These are phyloP conservation scores for Gortyna flavago DNA, from an alignment of 2,888 invertebrate species.

Conservation along the genomic window DNA sequence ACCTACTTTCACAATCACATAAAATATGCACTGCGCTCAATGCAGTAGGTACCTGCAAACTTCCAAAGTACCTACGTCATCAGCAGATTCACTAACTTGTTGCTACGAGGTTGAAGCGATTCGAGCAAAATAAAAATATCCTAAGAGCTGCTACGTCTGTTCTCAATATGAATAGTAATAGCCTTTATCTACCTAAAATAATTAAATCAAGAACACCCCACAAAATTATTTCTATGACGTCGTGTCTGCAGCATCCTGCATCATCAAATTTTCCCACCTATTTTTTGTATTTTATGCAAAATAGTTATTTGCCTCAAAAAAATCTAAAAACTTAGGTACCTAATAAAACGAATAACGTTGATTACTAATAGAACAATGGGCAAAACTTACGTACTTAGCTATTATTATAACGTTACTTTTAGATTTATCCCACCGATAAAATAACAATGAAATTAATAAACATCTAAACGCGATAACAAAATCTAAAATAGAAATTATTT, in stretches of 20 bases:
- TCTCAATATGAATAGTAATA: background rate
- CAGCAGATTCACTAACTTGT: slow-evolving; percentile 10
- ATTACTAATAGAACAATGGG: slow-evolving; percentile 7
- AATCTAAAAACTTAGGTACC: background rate
- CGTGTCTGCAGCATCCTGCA: background rate
- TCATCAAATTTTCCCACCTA: background rate
- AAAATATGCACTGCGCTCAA: slow-evolving; percentile 32
- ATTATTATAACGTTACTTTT: background rate
- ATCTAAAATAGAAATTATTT: background rate
- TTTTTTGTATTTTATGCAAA: background rate
- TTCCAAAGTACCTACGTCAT: background rate
- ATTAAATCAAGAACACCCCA: background rate
- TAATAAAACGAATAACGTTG: background rate
- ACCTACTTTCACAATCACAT: slow-evolving; percentile 46
- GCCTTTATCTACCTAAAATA: no score
- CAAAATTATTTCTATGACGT: background rate
- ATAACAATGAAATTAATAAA: slow-evolving; percentile 8
- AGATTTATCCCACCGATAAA: slow-evolving; percentile 12
- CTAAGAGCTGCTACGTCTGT: background rate
- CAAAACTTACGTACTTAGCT: background rate
- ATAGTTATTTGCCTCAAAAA: background rate
- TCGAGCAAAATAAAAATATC: background rate
- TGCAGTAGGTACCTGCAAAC: slow-evolving; percentile 2
- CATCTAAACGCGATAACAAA: background rate
- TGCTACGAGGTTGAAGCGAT: background rate